A percentile compares a stretch with the other conserved stretches of the same genome.
Evolutionary conservation across 2,113 vertebrate species (phyloP).

Genomic region (Dromiciops gliroides): DNA sequence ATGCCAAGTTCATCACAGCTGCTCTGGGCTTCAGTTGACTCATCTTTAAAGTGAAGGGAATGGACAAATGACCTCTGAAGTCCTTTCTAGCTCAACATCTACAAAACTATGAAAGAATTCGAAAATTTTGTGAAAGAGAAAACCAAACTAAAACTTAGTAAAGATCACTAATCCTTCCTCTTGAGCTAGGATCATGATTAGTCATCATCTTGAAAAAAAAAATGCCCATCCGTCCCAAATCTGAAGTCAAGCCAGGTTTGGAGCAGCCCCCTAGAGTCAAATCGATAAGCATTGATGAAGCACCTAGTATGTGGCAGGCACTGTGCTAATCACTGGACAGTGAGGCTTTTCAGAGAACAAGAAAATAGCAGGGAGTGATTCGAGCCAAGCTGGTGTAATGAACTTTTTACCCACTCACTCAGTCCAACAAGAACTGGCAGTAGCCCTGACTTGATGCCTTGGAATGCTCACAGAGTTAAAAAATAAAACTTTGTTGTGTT

Average conservation of each 20-base stretch:
- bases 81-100: not conserved
- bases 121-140: not conserved
- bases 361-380: constrained; percentile 18
- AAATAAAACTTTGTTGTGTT: constrained; percentile 79
- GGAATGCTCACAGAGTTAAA: constrained; percentile 71
- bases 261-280: not conserved
- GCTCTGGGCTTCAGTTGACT: not conserved
- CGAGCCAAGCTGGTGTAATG: constrained; percentile 14
- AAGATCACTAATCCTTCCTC: not conserved
- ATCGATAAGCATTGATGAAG: not conserved
- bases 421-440: constrained; percentile 46
- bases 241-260: not conserved
- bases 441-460: constrained; percentile 57
- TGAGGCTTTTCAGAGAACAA: constrained; percentile 28
- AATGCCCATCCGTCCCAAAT: not conserved
- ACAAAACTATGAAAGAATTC: not conserved
- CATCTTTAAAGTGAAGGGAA: not conserved
- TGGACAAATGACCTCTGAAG: not conserved
- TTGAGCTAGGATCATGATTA: not conserved
- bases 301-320: not conserved
- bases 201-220: not conserved
- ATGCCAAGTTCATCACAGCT: not conserved
- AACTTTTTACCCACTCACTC: constrained; percentile 68
- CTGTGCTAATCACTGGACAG: not conserved
- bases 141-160: not conserved